phyloP scores from a whole-genome alignment of 2,888 invertebrate species.

The Cantharis rustica region DNA sequence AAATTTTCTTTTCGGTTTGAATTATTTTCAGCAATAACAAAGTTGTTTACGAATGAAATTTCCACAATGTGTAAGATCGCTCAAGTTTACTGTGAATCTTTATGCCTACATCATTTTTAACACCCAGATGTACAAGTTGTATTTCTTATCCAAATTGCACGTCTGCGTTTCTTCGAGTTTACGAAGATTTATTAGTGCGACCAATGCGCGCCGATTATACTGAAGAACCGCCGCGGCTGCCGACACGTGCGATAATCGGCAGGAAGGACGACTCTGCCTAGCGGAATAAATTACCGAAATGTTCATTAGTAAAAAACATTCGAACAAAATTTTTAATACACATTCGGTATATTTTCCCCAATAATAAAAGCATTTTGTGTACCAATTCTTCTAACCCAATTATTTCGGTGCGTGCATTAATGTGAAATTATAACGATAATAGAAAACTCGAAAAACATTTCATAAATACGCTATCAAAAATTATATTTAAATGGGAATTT shows the following conservation, averaged over 20 bases:
- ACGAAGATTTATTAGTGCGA: not conserved
- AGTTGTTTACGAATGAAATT: not conserved
- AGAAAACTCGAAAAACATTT: not conserved
- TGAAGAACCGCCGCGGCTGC: not conserved
- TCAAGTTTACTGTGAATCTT: not conserved
- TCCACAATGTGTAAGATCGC: not conserved
- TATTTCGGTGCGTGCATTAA: slow-evolving; percentile 13
- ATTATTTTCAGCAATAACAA: not conserved
- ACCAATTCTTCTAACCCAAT: slow-evolving; percentile 10
- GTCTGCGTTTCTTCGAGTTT: too few species aligned
- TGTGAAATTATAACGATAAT: not conserved
- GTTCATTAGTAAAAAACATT: not conserved
- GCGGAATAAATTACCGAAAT: not conserved
- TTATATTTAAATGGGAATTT: not conserved
- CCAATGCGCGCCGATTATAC: not conserved
- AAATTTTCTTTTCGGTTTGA: slow-evolving; percentile 15
- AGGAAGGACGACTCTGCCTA: too few species aligned
- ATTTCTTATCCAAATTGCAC: not conserved
- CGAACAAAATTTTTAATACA: not conserved
- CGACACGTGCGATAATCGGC: too few species aligned
- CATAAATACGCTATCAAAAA: not conserved
- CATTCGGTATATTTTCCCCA: not conserved
- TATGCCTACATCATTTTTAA: not conserved
- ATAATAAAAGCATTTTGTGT: not conserved
- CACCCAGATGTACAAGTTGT: not conserved